Conservation (phyloP, 92 coral and sea anemone species). For the Meandrina meandrites region DNA sequence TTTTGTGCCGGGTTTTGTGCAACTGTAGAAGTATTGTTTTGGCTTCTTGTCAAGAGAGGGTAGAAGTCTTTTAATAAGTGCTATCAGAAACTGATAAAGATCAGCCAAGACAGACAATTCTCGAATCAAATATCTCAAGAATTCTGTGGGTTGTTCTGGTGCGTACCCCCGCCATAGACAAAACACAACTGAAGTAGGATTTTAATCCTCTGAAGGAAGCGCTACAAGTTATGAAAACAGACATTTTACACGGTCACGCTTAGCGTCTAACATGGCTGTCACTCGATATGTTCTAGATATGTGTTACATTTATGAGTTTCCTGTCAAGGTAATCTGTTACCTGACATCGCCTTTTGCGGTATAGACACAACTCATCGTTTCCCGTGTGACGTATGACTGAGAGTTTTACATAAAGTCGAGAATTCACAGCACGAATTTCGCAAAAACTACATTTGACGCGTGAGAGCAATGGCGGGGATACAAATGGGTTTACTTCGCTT, state of each 20-base stretch:
- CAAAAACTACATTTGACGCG: background rate
- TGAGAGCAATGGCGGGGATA: constrained; percentile 15
- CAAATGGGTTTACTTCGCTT: constrained; percentile 6
- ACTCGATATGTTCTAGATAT: constrained; percentile 8
- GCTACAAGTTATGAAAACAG: background rate
- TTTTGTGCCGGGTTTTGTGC: no score
- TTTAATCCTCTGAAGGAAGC: background rate
- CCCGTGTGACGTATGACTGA: constrained; percentile 49
- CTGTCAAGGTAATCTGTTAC: constrained; percentile 28
- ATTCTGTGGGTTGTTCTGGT: constrained; percentile 8
- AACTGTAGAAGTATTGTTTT: no score
- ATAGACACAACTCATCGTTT: constrained; percentile 29
- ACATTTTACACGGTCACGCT: constrained; percentile 4
- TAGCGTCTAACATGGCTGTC: constrained; percentile 5
- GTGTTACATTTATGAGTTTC: constrained; percentile 33
- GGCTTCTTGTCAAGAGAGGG: no score
- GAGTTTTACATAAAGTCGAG: constrained; percentile 22
- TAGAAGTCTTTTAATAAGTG: background rate
- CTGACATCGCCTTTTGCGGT: constrained; percentile 33
- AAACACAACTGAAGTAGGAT: background rate
- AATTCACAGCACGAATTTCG: constrained; percentile 28
- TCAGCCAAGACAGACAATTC: background rate
- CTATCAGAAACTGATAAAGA: background rate
- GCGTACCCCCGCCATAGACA: background rate
- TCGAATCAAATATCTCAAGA: constrained; percentile 6